These are phyloP conservation scores for Eristalis pertinax DNA, from an alignment of 2,888 invertebrate species.

Conservation along the genomic window DNA sequence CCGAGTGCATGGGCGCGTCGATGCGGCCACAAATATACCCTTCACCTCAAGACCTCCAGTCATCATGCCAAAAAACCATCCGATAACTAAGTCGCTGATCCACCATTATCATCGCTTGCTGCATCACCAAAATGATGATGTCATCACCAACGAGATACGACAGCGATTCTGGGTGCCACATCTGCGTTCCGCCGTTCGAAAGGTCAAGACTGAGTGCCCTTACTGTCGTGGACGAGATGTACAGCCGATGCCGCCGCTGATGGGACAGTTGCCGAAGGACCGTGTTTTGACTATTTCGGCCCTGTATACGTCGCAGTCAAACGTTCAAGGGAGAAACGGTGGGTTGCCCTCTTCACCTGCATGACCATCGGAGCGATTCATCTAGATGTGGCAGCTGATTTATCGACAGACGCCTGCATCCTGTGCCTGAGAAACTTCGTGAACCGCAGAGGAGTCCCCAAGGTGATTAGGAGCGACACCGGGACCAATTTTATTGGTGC, in stretches of 20 bases:
- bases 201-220: conserved; percentile 12
- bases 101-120: conserved; percentile 2
- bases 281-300: neutral
- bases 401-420: too few species aligned
- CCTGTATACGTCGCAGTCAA: too few species aligned
- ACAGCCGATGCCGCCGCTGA: conserved; percentile 27
- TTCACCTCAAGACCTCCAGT: neutral
- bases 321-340: too few species aligned
- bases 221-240: conserved; percentile 3
- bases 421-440: too few species aligned
- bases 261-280: conserved; percentile 31
- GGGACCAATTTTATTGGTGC: too few species aligned
- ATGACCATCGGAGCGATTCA: too few species aligned
- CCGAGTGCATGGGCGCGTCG: conserved; percentile 20
- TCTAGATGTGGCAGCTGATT: too few species aligned
- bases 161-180: conserved; percentile 39
- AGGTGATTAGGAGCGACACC: too few species aligned
- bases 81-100: neutral
- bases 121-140: conserved; percentile 31
- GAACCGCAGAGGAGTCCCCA: too few species aligned
- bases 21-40: neutral
- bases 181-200: conserved; percentile 21
- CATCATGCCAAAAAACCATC: too few species aligned
- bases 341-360: too few species aligned
- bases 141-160: conserved; percentile 23